These are phyloP conservation scores for Phylloscopus trochilus DNA, from an alignment of 2,113 vertebrate species.

Conservation along the genomic window DNA sequence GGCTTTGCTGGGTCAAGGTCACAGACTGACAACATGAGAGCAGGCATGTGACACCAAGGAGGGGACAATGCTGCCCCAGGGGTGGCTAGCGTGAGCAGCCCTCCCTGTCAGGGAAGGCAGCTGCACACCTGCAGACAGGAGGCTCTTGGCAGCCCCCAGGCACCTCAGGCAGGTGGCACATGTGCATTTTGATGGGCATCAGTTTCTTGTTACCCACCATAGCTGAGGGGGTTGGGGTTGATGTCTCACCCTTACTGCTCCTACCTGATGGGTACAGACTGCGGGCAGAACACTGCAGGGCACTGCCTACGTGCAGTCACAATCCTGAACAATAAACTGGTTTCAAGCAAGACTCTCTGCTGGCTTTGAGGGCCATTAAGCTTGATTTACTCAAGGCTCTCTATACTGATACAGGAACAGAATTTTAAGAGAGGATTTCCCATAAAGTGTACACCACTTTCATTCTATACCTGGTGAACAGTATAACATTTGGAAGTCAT, in stretches of 20 bases:
- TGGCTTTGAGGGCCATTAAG: not conserved
- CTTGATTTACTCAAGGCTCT: not conserved
- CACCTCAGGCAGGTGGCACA: not conserved
- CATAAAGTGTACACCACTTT: not conserved
- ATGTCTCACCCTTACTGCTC: not conserved
- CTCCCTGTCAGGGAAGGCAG: not conserved
- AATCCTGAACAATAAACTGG: not conserved
- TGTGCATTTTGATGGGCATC: fast-evolving
- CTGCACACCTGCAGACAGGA: not conserved
- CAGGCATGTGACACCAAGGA: not conserved
- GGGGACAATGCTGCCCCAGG: fast-evolving
- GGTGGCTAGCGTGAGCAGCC: not conserved
- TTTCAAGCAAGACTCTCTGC: not conserved
- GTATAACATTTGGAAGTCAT: not conserved
- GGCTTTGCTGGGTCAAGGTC: not conserved
- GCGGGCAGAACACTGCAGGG: not conserved
- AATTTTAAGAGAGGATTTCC: not conserved
- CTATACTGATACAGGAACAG: not conserved
- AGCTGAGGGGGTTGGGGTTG: not conserved
- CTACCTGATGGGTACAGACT: not conserved
- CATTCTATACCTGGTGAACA: not conserved
- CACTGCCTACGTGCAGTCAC: not conserved
- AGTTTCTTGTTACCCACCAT: too few species aligned
- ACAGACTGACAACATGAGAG: fast-evolving
- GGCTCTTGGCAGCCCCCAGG: not conserved